Evolutionary conservation across 1,140 invertebrate genomes (phyloP).

Genomic region (Lordiphosa clarofinis): DNA sequence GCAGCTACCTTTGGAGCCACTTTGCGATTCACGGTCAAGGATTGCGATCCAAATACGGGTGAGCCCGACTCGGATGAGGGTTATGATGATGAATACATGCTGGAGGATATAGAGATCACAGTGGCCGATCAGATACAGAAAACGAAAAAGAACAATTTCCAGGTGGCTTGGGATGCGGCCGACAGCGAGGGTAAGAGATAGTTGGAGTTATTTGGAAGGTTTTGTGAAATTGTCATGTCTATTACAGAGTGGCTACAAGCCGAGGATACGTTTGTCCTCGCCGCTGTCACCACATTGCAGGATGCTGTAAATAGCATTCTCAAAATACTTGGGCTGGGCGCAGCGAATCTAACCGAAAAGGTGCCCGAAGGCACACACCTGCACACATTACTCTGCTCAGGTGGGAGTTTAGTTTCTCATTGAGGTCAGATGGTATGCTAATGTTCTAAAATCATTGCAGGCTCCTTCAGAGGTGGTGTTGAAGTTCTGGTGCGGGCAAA

Average conservation of each 20-base stretch:
- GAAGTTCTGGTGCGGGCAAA: constrained; percentile 93
- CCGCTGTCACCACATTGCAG: constrained; percentile 88
- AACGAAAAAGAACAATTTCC: constrained; percentile 89
- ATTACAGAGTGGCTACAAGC: constrained; percentile 84
- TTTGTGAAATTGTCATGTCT: background rate
- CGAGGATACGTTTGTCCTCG: constrained; percentile 94
- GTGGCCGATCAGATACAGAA: constrained; percentile 95
- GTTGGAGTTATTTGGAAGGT: background rate
- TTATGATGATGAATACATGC: constrained; percentile 85
- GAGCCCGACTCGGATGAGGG: constrained; percentile 95
- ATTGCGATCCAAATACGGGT: constrained; percentile 97
- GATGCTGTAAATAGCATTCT: constrained; percentile 94
- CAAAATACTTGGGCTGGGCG: constrained; percentile 92
- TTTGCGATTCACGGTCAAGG: constrained; percentile 95
- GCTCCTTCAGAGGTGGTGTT: constrained; percentile 92
- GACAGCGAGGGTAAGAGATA: constrained; percentile 73
- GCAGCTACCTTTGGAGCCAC: constrained; percentile 91
- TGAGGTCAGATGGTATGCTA: background rate
- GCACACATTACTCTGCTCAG: constrained; percentile 90
- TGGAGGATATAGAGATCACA: constrained; percentile 96
- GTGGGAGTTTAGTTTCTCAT: constrained; percentile 66
- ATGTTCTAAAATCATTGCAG: constrained; percentile 65
- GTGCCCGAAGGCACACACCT: constrained; percentile 90
- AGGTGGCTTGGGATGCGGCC: constrained; percentile 86
- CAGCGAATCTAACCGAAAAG: constrained; percentile 91